Percentiles rank a stretch among this genome's conserved stretches.
Evolutionary conservation across 2,888 invertebrate genomes (phyloP).

Genomic region (Cerastoderma edule): DNA sequence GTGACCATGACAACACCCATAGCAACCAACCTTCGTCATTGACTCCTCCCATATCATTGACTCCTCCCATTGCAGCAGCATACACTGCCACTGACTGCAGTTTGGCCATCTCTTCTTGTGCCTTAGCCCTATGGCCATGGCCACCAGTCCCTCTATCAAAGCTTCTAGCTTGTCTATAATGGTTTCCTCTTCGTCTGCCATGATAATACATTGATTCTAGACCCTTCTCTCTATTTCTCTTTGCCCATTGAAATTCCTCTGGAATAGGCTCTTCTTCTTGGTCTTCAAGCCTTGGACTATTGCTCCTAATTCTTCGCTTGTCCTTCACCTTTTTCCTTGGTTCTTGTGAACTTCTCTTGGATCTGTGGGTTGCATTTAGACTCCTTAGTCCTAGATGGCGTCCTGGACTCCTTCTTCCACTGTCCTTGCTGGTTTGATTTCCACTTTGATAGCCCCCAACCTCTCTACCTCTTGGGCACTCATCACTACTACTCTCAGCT

Average conservation of each 20-base stretch:
- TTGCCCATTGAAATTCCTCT: constrained; percentile 51
- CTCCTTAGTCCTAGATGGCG: constrained; percentile 3
- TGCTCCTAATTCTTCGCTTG: constrained; percentile 36
- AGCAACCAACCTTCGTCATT: constrained; percentile 46
- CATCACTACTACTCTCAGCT: constrained; percentile 56
- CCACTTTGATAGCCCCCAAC: constrained; percentile 53
- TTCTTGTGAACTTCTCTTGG: constrained; percentile 14
- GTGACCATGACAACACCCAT: constrained; percentile 43
- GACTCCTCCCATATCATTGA: constrained; percentile 52
- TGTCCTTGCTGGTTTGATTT: constrained; percentile 36
- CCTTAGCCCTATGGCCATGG: constrained; percentile 10
- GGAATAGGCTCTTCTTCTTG: constrained; percentile 35
- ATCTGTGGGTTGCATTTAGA: constrained; percentile 26
- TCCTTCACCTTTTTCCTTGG: constrained; percentile 36
- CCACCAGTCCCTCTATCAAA: constrained; percentile 34
- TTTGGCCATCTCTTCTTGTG: constrained; percentile 53
- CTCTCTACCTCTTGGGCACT: constrained; percentile 39
- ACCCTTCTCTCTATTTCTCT: constrained; percentile 32
- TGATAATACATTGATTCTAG: constrained; percentile 18
- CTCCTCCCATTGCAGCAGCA: constrained; percentile 58
- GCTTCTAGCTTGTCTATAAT: constrained; percentile 27
- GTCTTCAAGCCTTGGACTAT: constrained; percentile 23
- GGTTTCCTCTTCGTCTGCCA: constrained; percentile 10
- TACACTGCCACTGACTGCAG: constrained; percentile 56
- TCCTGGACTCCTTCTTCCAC: constrained; percentile 26